Evolutionary conservation across 2,888 invertebrate genomes (phyloP).

Genomic region (Athrips mouffetella): DNA sequence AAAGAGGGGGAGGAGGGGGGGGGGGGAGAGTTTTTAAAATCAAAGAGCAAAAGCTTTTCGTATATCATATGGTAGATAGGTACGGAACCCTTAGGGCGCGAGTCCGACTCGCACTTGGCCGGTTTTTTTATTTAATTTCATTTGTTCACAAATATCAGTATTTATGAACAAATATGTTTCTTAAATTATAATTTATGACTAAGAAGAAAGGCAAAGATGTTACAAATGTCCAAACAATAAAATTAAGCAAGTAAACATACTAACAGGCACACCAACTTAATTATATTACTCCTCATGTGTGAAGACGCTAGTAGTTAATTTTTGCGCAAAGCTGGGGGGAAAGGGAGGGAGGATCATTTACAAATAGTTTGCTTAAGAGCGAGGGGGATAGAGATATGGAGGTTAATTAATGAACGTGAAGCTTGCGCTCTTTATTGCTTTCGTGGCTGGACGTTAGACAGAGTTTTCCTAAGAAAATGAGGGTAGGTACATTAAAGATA

Average conservation of each 20-base stretch:
- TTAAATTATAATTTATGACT: too few relatives aligned
- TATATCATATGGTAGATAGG: too few relatives aligned
- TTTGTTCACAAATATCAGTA: too few relatives aligned
- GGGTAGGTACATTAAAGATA: constrained; percentile 32
- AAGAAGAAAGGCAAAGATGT: too few relatives aligned
- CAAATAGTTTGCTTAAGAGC: constrained; percentile 62
- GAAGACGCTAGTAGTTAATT: constrained; percentile 75
- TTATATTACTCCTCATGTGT: constrained; percentile 11
- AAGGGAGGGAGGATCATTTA: constrained; percentile 72
- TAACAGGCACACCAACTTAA: constrained; percentile 2
- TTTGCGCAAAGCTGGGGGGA: constrained; percentile 77
- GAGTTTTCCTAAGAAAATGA: constrained; percentile 72
- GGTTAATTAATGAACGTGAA: constrained; percentile 80
- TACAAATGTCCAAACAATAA: constrained; percentile 18
- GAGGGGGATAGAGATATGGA: constrained; percentile 60
- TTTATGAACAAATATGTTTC: too few relatives aligned
- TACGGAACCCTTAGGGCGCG: too few relatives aligned
- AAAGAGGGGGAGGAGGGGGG: too few relatives aligned
- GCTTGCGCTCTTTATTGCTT: constrained; percentile 79
- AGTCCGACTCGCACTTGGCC: too few relatives aligned
- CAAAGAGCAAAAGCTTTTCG: too few relatives aligned
- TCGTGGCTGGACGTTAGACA: constrained; percentile 76
- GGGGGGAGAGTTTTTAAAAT: too few relatives aligned
- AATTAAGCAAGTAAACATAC: constrained; percentile 52
- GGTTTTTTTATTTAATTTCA: too few relatives aligned